Evolutionary conservation across 2,797 vertebrate species (phyloP).

Genomic region (Phataginus tricuspis): DNA sequence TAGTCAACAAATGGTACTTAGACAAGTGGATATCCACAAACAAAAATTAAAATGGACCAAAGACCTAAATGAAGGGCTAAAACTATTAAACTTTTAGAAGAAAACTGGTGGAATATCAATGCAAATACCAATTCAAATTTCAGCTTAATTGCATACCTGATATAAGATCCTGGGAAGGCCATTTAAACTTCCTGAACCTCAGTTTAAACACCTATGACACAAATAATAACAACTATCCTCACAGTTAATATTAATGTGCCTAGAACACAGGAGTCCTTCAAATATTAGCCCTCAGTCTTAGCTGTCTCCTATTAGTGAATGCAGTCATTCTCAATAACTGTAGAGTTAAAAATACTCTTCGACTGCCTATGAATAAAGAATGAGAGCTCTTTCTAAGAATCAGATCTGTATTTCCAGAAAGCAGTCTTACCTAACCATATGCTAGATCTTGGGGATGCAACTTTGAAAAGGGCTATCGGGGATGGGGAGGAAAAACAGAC

Average conservation of each 20-base stretch:
- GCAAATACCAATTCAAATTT: slow-evolving; percentile 52
- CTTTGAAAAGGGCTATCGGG: not conserved
- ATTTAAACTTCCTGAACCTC: slow-evolving; percentile 20
- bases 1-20: not conserved
- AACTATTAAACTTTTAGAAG: not conserved
- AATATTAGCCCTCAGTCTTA: not conserved
- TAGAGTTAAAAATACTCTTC: not conserved
- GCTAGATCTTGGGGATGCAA: not conserved
- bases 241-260: not conserved
- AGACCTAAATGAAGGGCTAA: not conserved
- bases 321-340: not conserved
- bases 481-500: not conserved
- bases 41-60: slow-evolving; percentile 10
- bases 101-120: not conserved
- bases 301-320: not conserved
- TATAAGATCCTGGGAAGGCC: not conserved
- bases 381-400: not conserved
- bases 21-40: not conserved
- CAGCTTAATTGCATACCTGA: not conserved
- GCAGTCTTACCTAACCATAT: not conserved
- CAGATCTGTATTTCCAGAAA: slow-evolving; percentile 13
- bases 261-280: not conserved
- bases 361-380: not conserved
- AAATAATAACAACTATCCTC: slow-evolving; percentile 31
- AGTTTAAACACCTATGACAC: slow-evolving; percentile 46